Conservation (phyloP, 2,888 invertebrate genomes). For the Cylindroiulus punctatus region DNA sequence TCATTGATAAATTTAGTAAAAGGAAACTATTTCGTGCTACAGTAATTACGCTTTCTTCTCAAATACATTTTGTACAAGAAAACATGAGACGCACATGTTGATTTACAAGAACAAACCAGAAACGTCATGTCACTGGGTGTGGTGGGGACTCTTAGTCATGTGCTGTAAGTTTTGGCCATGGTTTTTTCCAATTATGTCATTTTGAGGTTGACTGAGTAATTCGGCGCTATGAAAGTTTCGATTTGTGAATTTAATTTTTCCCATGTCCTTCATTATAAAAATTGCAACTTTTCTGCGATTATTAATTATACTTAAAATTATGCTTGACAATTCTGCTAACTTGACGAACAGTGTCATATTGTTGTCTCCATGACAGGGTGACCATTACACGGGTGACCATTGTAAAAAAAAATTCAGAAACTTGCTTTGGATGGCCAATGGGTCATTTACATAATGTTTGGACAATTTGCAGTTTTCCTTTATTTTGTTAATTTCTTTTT, state of each 20-base stretch:
- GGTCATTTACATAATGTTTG: too few species aligned
- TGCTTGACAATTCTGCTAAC: too few species aligned
- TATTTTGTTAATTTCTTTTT: not conserved
- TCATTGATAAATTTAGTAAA: conserved; percentile 39
- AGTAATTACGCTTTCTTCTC: conserved; percentile 31
- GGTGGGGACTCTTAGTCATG: not conserved
- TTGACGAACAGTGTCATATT: too few species aligned
- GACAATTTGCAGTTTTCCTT: not conserved
- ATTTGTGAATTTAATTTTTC: not conserved
- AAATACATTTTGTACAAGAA: conserved; percentile 42
- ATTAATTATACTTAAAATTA: too few species aligned
- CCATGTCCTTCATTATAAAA: too few species aligned
- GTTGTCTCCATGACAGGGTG: too few species aligned
- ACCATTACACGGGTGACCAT: too few species aligned
- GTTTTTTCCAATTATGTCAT: not conserved
- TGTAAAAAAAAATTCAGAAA: too few species aligned
- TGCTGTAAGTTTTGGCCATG: not conserved
- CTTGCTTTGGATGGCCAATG: too few species aligned
- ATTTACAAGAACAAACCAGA: conserved; percentile 43
- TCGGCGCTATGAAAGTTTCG: not conserved
- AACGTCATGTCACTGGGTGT: not conserved
- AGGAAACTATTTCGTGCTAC: conserved; percentile 17
- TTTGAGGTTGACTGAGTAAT: not conserved
- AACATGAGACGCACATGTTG: conserved; percentile 7
- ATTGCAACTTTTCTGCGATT: too few species aligned